These are phyloP conservation scores for Nibea coibor DNA, from an alignment of 2,113 vertebrate species.

Conservation along the genomic window DNA sequence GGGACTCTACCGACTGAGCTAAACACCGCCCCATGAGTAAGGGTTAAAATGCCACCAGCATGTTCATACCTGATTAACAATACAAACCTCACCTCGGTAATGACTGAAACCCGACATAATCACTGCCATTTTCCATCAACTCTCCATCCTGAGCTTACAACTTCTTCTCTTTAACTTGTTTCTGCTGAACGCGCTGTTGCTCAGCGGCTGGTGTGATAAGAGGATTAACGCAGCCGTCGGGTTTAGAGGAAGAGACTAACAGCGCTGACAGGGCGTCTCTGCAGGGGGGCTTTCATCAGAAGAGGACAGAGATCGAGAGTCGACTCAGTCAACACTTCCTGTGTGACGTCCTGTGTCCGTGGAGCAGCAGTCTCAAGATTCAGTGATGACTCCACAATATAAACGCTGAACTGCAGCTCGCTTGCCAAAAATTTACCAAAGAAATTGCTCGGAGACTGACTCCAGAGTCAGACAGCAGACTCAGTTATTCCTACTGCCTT, in stretches of 20 bases:
- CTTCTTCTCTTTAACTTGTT: constrained; percentile 27
- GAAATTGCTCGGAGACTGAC: no score
- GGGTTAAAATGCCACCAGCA: constrained; percentile 30
- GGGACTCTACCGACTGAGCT: no score
- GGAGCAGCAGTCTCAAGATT: background rate
- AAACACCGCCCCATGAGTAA: constrained; percentile 3
- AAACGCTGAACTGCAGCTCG: no score
- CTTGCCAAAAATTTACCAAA: no score
- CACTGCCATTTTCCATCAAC: constrained; percentile 23
- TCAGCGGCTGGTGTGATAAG: constrained; percentile 36
- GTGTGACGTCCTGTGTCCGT: background rate
- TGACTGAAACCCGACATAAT: constrained; percentile 30
- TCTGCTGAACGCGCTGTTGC: constrained; percentile 46
- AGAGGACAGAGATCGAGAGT: background rate
- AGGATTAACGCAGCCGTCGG: constrained; percentile 22
- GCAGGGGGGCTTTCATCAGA: constrained; percentile 28
- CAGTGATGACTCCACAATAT: background rate
- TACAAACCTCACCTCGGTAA: constrained; percentile 25
- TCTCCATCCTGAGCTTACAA: constrained; percentile 53
- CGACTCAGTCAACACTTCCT: background rate
- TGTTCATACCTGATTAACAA: constrained; percentile 57
- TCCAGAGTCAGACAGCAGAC: no score
- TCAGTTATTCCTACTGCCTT: no score
- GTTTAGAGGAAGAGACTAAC: constrained; percentile 16
- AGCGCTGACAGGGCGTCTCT: constrained; percentile 42